Conservation (phyloP, 2,888 invertebrate species). For the Serrognathus titanus region DNA sequence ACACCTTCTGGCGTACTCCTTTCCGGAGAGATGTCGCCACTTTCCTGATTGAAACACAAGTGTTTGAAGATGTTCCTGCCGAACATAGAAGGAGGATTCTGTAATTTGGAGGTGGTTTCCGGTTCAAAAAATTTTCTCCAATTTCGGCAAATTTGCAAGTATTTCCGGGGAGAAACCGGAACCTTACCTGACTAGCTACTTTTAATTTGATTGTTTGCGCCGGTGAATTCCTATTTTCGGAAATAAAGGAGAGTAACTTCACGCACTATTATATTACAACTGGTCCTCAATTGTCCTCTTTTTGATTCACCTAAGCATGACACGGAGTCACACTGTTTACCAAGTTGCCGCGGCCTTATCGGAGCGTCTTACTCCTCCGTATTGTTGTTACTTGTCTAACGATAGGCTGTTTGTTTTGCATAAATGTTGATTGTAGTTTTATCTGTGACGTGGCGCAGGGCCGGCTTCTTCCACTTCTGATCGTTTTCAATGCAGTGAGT, state of each 20-base stretch:
- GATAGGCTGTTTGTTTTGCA: background rate
- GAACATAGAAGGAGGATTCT: constrained; percentile 7
- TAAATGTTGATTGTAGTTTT: background rate
- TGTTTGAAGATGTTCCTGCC: constrained; percentile 8
- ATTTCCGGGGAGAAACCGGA: too few species aligned
- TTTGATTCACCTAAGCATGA: background rate
- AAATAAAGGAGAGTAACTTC: too few species aligned
- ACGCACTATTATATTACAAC: too few species aligned
- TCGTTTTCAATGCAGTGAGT: too few species aligned
- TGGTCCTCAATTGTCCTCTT: background rate
- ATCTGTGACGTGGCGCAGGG: background rate
- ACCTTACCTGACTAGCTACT: too few species aligned
- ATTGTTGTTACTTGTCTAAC: background rate
- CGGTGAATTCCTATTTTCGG: too few species aligned
- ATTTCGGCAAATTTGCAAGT: too few species aligned
- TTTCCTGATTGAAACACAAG: constrained; percentile 1
- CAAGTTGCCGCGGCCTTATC: background rate
- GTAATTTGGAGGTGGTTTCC: background rate
- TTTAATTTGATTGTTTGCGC: too few species aligned
- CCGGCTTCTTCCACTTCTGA: background rate
- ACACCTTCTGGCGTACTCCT: background rate
- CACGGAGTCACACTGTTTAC: background rate
- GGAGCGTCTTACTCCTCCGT: background rate
- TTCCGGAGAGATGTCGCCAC: background rate
- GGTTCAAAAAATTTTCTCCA: background rate